Conservation (phyloP, 2,797 vertebrate genomes). For the Decapterus maruadsi region DNA sequence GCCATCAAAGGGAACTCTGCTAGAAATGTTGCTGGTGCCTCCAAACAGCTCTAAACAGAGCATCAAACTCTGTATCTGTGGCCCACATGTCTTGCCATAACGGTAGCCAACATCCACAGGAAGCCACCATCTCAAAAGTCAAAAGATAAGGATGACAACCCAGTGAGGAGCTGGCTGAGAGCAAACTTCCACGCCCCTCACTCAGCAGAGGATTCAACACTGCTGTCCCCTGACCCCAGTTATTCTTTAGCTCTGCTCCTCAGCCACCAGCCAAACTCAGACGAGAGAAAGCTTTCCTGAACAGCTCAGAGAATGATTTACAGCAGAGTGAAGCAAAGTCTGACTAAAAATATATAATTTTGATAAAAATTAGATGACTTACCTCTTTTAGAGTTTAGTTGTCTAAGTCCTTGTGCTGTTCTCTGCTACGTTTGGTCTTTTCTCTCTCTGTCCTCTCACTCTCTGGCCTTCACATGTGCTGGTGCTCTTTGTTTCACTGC, state of each 20-base stretch:
- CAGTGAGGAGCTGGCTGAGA: background rate
- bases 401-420: background rate
- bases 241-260: constrained; percentile 32
- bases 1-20: background rate
- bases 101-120: constrained; percentile 11
- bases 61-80: background rate
- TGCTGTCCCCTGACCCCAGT: constrained; percentile 5
- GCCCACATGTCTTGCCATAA: background rate
- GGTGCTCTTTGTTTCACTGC: constrained; percentile 5
- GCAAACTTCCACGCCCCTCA: constrained; percentile 12
- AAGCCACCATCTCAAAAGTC: background rate
- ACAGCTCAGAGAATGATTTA: constrained; percentile 42
- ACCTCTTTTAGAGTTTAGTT: constrained; percentile 35
- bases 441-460: background rate
- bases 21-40: background rate
- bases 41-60: too few relatives aligned
- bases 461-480: constrained; percentile 5
- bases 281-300: background rate
- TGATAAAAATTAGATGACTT: constrained; percentile 28
- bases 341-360: constrained; percentile 13
- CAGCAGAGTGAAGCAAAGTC: background rate
- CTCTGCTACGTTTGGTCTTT: background rate
- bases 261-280: background rate
- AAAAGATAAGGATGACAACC: background rate
- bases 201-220: constrained; percentile 12